phyloP scores from a whole-genome alignment of 1,140 invertebrate genomes.

The Trissolcus basalis region DNA sequence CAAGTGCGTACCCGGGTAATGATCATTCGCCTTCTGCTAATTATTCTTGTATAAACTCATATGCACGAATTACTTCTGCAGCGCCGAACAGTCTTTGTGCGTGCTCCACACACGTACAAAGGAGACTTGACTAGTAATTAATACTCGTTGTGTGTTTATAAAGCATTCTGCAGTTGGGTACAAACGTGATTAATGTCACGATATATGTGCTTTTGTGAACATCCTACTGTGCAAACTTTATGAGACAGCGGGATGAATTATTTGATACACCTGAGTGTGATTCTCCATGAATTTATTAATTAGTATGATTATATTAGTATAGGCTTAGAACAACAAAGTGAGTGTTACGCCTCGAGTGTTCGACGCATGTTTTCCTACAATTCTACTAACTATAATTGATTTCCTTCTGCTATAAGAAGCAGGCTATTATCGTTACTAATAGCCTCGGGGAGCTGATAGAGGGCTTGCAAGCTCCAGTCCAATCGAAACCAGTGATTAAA shows the following conservation, averaged over 20 bases:
- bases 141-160: slow-evolving; percentile 57
- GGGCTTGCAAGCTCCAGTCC: too few species aligned
- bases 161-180: slow-evolving; percentile 51
- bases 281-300: slow-evolving; percentile 55
- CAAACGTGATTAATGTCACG: slow-evolving; percentile 58
- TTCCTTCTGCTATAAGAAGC: slow-evolving; percentile 12
- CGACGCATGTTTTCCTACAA: slow-evolving; percentile 15
- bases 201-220: slow-evolving; percentile 57
- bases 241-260: slow-evolving; percentile 48
- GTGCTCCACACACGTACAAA: slow-evolving; percentile 33
- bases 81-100: slow-evolving; percentile 38
- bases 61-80: slow-evolving; percentile 38
- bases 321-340: slow-evolving; percentile 19
- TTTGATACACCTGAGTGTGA: slow-evolving; percentile 50
- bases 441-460: slow-evolving; percentile 17
- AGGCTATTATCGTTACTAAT: slow-evolving; percentile 24
- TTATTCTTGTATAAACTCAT: slow-evolving; percentile 37
- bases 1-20: too few species aligned
- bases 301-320: slow-evolving; percentile 38
- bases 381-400: slow-evolving; percentile 34
- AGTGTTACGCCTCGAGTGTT: slow-evolving; percentile 9
- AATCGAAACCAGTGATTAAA: too few species aligned
- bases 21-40: slow-evolving; percentile 4
- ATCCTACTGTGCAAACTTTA: slow-evolving; percentile 48
- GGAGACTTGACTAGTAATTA: slow-evolving; percentile 50